These are phyloP conservation scores for Perizoma flavofasciatum DNA, from an alignment of 2,888 invertebrate species.

Conservation along the genomic window DNA sequence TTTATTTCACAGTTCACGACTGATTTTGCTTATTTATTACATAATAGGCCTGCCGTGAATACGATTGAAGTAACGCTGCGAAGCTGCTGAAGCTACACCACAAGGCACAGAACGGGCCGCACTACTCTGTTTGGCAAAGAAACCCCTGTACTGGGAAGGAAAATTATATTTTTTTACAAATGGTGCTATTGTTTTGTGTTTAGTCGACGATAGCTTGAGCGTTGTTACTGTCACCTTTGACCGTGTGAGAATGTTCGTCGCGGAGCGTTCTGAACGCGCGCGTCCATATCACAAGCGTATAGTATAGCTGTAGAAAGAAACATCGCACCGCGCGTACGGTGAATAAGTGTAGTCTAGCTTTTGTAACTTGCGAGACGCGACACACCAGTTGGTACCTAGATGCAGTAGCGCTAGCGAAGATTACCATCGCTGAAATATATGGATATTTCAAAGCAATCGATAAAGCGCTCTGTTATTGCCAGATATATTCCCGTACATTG, in stretches of 20 bases:
- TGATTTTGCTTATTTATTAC: no score
- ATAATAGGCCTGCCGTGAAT: no score
- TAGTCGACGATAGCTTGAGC: conserved; percentile 75
- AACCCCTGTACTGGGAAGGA: conserved; percentile 52
- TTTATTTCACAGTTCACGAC: no score
- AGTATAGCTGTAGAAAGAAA: conserved; percentile 38
- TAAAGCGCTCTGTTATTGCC: no score
- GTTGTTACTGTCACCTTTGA: conserved; percentile 69
- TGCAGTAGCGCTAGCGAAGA: background rate
- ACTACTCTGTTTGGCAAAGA: conserved; percentile 43
- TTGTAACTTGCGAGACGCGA: conserved; percentile 61
- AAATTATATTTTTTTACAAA: conserved; percentile 80
- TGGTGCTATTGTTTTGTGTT: conserved; percentile 82
- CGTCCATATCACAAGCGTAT: conserved; percentile 58
- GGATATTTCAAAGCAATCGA: no score
- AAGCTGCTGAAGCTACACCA: conserved; percentile 43
- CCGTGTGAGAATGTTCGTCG: conserved; percentile 42
- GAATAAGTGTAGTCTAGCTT: conserved; percentile 71
- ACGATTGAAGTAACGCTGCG: conserved; percentile 40
- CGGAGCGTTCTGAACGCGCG: conserved; percentile 51
- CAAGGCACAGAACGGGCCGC: conserved; percentile 30
- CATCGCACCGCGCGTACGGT: conserved; percentile 47
- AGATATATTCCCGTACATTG: no score
- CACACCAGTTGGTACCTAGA: conserved; percentile 23
- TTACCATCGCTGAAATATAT: background rate